Evolutionary conservation across 2,797 vertebrate species (phyloP), one percentile per base, ranked within the genome.

Genomic region (Sphenopsis melanotis): DNA sequence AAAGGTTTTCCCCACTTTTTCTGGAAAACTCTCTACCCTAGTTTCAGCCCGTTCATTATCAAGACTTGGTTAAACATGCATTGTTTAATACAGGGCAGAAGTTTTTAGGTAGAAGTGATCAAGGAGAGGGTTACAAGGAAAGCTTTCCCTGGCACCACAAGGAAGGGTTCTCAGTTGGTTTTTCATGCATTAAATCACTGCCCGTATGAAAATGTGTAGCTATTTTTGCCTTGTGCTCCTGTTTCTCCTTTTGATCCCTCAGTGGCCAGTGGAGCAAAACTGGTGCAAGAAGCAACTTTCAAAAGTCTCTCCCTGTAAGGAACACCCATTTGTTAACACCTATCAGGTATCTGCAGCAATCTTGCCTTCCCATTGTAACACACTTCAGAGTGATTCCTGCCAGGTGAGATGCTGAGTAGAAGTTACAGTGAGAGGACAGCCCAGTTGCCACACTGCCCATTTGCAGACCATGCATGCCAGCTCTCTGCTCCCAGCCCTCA

Each of bases 161-260:
- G 21, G 53, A 60, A 69, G 32, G 6, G 3, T 32, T 88, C 41
- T 71, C 1, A 0, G 22, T 7, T 53, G 27, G 0, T 15, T 88
- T 86, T 78, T 55, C 53, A n/a, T 24, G 42, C 36, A n/a, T 60
- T 57, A 69, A 89, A 87, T 79, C 11, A 1, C 32, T 34, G 8
- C 6, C 24, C 1, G 2, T 4, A 34, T 11, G 20, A 70, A 84
- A 76, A 89, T 3, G 4, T 32, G 11, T n/a, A 1, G 0, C 21
- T 9, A 9, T 80, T 84, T 84, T 27, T 1, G 0, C 34, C 18
- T 44, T 44, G 19, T 27, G 17, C 17, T 70, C 22, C 30, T 68
- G 16, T 52, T 77, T 60, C 42, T 44, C 32, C 7, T 61, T 75
- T 71, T 57, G 27, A 78, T 64, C 14, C 27, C 12, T 78, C 76